These are phyloP conservation scores for Rhinolophus sinicus DNA, from an alignment of 2,113 vertebrate genomes.

Conservation along the genomic window DNA sequence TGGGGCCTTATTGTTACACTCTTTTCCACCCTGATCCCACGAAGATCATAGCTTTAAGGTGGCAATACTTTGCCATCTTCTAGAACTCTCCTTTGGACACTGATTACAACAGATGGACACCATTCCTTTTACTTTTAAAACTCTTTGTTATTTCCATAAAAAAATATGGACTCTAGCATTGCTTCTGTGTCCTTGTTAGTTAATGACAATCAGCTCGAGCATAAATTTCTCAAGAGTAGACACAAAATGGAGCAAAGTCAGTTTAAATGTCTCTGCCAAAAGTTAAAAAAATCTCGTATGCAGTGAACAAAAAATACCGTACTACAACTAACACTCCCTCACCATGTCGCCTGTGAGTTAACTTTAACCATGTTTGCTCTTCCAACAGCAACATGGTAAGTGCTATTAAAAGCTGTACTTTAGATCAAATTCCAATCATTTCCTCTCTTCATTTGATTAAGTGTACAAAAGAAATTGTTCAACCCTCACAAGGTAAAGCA, in stretches of 20 bases:
- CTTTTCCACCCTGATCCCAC: not conserved
- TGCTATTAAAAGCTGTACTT: not conserved
- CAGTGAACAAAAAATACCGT: constrained; percentile 13
- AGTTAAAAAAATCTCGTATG: not conserved
- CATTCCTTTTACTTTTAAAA: constrained; percentile 13
- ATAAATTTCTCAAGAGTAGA: not conserved
- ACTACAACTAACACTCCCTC: not conserved
- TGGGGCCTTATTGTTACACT: not conserved
- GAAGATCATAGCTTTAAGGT: not conserved
- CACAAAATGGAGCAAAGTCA: constrained; percentile 36
- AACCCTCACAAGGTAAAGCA: not conserved
- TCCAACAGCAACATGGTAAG: not conserved
- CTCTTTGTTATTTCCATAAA: not conserved
- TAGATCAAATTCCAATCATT: constrained; percentile 3
- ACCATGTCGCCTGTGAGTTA: not conserved
- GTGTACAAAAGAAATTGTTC: not conserved
- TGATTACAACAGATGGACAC: not conserved
- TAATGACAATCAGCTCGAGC: not conserved
- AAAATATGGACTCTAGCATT: not conserved
- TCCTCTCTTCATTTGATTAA: constrained; percentile 15
- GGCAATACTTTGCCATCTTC: not conserved
- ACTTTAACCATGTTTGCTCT: not conserved
- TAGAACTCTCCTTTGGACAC: not conserved
- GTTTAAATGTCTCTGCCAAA: not conserved
- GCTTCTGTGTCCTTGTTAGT: not conserved